Conservation (phyloP, 2,888 invertebrate species). For the Mycalesis mineus region DNA sequence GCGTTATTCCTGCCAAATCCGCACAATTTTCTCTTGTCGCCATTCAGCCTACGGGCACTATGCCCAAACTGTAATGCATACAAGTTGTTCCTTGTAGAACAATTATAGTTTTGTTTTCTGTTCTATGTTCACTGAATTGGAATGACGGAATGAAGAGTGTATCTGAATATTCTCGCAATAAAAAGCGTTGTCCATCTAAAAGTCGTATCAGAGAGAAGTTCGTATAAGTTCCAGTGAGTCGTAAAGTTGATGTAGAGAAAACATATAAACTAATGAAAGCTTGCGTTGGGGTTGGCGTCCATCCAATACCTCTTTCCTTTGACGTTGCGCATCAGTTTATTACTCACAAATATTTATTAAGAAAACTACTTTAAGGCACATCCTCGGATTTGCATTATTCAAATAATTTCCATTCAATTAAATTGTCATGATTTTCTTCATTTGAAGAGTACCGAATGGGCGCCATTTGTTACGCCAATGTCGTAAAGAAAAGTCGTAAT, state of each 20-base stretch:
- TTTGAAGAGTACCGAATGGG: not conserved
- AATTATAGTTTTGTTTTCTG: constrained; percentile 12
- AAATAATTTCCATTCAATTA: not conserved
- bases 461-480: not conserved
- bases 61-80: constrained; percentile 36
- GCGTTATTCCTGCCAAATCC: constrained; percentile 46
- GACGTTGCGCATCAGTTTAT: constrained; percentile 17
- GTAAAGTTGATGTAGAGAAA: constrained; percentile 52
- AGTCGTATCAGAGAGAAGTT: constrained; percentile 40
- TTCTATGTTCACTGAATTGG: constrained; percentile 9
- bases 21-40: constrained; percentile 32
- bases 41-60: constrained; percentile 39
- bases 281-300: constrained; percentile 50
- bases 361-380: constrained; percentile 3
- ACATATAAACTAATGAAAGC: constrained; percentile 47
- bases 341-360: constrained; percentile 12
- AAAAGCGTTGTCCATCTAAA: constrained; percentile 42
- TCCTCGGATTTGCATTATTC: not conserved
- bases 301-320: constrained; percentile 48
- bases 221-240: constrained; percentile 57
- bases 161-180: constrained; percentile 17
- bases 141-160: constrained; percentile 6
- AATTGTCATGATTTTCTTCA: not conserved
- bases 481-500: not conserved
- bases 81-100: not conserved